phyloP scores from a whole-genome alignment of 2,797 vertebrate genomes.

The Sylvia borin region DNA sequence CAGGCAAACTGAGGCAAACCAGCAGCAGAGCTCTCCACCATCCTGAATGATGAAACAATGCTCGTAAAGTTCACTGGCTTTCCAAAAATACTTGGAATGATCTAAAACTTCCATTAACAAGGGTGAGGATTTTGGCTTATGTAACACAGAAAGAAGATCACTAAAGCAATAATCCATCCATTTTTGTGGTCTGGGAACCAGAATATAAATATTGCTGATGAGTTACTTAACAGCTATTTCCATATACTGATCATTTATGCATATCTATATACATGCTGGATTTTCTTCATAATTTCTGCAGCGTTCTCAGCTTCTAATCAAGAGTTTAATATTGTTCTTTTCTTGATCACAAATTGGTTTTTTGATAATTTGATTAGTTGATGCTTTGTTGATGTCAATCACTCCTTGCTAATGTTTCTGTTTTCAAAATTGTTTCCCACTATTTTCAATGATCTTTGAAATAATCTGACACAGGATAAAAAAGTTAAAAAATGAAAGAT shows the following conservation, averaged over 20 bases:
- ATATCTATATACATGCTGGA: accelerated
- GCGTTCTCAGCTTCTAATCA: not conserved
- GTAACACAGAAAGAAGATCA: not conserved
- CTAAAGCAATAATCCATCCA: not conserved
- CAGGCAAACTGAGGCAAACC: not conserved
- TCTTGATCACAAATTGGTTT: not conserved
- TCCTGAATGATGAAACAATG: accelerated
- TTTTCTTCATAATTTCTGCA: not conserved
- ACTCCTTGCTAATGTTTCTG: not conserved
- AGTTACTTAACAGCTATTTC: not conserved
- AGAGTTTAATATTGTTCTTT: not conserved
- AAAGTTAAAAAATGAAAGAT: not conserved
- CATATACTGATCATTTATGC: not conserved
- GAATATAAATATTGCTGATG: not conserved
- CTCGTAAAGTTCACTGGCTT: not conserved
- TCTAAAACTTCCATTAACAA: not conserved
- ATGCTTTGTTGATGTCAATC: not conserved
- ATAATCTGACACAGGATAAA: not conserved
- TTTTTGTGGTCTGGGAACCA: not conserved
- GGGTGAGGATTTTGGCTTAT: not conserved
- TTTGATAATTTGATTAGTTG: not conserved
- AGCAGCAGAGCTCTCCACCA: not conserved
- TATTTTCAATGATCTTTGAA: not conserved
- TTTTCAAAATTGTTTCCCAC: not conserved
- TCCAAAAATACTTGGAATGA: not conserved